These are phyloP conservation scores for Synanthedon tipuliformis DNA, from an alignment of 2,888 invertebrate genomes.

Conservation along the genomic window DNA sequence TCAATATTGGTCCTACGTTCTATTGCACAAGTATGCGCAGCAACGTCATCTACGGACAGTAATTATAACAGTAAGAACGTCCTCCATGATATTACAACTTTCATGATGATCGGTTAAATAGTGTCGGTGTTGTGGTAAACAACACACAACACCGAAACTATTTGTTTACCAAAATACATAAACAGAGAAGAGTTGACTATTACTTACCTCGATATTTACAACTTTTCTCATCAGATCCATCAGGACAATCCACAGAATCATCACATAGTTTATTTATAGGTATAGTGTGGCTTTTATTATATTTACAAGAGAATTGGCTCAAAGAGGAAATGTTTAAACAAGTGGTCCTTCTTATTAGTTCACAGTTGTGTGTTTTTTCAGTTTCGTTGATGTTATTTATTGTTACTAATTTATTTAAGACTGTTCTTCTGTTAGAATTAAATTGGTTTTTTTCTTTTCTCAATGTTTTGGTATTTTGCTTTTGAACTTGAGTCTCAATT, in stretches of 20 bases:
- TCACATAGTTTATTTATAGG: conserved; percentile 36
- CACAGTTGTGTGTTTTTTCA: conserved; percentile 12
- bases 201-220: conserved; percentile 32
- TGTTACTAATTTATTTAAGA: no score
- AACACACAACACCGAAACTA: no score
- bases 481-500: background rate
- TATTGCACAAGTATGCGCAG: no score
- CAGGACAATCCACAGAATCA: conserved; percentile 31
- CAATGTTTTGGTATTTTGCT: background rate
- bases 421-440: background rate
- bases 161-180: no score
- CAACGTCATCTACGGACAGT: no score
- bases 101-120: no score
- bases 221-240: conserved; percentile 37
- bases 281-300: conserved; percentile 20
- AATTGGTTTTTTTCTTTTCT: background rate
- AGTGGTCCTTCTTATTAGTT: conserved; percentile 14
- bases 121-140: no score
- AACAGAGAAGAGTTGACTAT: no score
- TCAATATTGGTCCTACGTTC: no score
- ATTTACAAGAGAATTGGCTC: conserved; percentile 26
- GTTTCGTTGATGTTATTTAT: background rate
- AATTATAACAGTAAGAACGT: no score
- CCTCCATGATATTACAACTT: no score
- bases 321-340: conserved; percentile 31